These are phyloP conservation scores for Drosophila nikananu DNA, from an alignment of 1,140 invertebrate species.

Conservation along the genomic window DNA sequence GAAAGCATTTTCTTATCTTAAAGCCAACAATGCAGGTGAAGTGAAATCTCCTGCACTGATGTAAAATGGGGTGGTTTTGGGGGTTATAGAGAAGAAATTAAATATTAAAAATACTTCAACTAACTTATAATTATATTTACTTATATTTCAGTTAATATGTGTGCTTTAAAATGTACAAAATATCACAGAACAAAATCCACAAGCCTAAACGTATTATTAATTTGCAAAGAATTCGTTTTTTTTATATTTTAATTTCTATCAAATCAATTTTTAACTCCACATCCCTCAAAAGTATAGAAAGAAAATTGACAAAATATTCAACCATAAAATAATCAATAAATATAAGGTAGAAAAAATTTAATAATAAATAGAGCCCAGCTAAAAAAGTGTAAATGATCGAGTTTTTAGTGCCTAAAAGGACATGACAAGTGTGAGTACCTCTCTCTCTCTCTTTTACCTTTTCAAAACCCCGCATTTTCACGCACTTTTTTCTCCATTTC, in stretches of 20 bases:
- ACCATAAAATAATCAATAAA: background rate
- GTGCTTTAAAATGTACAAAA: background rate
- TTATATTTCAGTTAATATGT: background rate
- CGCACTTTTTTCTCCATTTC: background rate
- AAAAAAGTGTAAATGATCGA: slow-evolving; percentile 58
- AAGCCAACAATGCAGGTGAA: slow-evolving; percentile 37
- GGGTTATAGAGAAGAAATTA: background rate
- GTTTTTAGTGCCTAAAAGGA: slow-evolving; percentile 60
- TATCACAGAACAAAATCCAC: background rate
- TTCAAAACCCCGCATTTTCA: slow-evolving; percentile 2
- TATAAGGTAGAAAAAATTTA: background rate
- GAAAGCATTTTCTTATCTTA: slow-evolving; percentile 63
- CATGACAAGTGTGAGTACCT: slow-evolving; percentile 4
- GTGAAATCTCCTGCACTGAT: slow-evolving; percentile 20
- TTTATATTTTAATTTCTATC: background rate
- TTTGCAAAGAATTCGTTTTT: background rate
- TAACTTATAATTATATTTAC: no score
- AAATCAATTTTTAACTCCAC: background rate
- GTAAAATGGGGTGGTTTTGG: background rate
- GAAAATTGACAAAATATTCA: background rate
- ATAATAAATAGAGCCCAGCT: background rate
- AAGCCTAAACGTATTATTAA: background rate
- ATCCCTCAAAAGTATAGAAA: background rate
- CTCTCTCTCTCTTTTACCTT: background rate
- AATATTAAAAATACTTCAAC: background rate